Base-by-base conservation (phyloP, 2,113 vertebrate species). In the Scortum barcoo region DNA sequence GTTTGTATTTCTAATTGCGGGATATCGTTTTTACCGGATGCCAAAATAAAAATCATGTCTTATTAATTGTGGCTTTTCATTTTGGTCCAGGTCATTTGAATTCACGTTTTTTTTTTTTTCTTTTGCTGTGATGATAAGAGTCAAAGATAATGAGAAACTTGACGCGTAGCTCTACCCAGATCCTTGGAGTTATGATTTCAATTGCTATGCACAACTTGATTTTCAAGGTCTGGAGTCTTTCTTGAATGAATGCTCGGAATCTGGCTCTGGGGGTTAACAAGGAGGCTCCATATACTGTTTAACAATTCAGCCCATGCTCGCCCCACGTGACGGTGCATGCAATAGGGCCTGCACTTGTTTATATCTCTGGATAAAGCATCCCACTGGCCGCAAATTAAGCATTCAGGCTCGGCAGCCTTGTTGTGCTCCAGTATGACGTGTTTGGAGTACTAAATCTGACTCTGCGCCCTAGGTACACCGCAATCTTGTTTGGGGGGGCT, bases 361-460 rank as follows among this genome's bases (percentile, higher is more conserved):
- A 92, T 94, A 93, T 93, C 91, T 86, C 85, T 86, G 93, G 87
- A 93, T 90, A 89, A 94, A 89, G 90, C 89, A 87, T 91, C 92
- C 93, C 91, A 90, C 92, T 93, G 87, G 90, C 90, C 91, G 74
- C 89, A 94, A 95, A 95, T 94, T 93, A 95, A 92, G 92, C 86
- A 95, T 95, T 94, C 92, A 94, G 89, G 88, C 90, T 89, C 53
- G 80, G 87, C 89, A 87, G 89, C 87, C 82, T 89, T 92, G 89
- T 94, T 93, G 90, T 94, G 93, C 93, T 91, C 89, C 88, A 80
- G 63, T 76, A 86, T 94, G 91, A 93, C 90, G 91, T 94, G 94
- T 89, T 42, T 54, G 10, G 93, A 90, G 91, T 95, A 90, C 89
- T 90, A 95, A 95, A 86, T 58, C 76, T 53, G 72, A 81, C 72